Evolutionary conservation across 2,797 vertebrate genomes (phyloP).

Genomic region (Pelobates cultripes): DNA sequence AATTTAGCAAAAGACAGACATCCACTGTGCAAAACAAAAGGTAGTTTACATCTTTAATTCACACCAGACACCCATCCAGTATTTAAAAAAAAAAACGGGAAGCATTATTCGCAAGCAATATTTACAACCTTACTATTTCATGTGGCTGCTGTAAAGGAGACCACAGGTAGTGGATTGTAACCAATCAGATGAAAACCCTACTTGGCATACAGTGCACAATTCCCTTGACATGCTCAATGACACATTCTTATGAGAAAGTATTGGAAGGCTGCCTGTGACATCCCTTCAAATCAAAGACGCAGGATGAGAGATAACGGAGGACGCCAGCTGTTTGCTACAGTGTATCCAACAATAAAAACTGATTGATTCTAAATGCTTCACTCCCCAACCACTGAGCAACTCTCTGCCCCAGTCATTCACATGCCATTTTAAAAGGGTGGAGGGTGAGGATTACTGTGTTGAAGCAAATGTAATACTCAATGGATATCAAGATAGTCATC

Average conservation of each 20-base stretch:
- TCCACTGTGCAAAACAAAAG: too few relatives aligned
- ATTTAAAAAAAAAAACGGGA: too few relatives aligned
- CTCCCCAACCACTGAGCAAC: slow-evolving; percentile 30
- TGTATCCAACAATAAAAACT: slow-evolving; percentile 49
- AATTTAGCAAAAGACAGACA: too few relatives aligned
- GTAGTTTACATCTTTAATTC: too few relatives aligned
- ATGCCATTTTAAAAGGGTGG: slow-evolving; percentile 22
- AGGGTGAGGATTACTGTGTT: slow-evolving; percentile 8
- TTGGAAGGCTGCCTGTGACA: slow-evolving; percentile 38
- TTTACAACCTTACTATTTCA: neutral
- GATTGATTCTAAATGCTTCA: slow-evolving; percentile 49
- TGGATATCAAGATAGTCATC: slow-evolving; percentile 10
- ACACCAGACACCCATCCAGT: too few relatives aligned
- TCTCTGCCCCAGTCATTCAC: slow-evolving; percentile 13
- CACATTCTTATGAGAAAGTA: slow-evolving; percentile 23
- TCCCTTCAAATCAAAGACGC: slow-evolving; percentile 22
- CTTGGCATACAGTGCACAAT: slow-evolving; percentile 18
- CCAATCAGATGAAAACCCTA: neutral
- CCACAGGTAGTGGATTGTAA: neutral
- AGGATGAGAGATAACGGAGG: slow-evolving; percentile 29
- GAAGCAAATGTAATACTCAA: slow-evolving; percentile 1
- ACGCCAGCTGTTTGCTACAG: slow-evolving; percentile 38
- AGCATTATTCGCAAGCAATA: too few relatives aligned
- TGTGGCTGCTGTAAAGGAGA: neutral
- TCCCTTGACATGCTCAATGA: slow-evolving; percentile 33